These are phyloP conservation scores for Cepaea hortensis DNA, from an alignment of 2,888 invertebrate species.

Conservation along the genomic window DNA sequence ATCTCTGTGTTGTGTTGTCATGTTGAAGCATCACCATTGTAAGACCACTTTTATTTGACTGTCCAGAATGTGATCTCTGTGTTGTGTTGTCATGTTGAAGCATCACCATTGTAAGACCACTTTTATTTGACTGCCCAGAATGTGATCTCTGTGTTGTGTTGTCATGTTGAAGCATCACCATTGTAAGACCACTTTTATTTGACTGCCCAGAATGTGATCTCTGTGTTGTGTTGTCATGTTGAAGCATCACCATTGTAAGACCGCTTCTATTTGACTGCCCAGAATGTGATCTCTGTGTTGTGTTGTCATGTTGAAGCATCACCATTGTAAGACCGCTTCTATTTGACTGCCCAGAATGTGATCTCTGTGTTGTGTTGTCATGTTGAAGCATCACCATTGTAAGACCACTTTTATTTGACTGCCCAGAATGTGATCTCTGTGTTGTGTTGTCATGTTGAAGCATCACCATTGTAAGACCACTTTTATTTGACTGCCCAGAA, in stretches of 20 bases:
- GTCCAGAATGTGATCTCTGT: slow-evolving; percentile 83
- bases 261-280: no score
- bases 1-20: slow-evolving; percentile 72
- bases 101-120: no score
- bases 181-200: not conserved
- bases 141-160: slow-evolving; percentile 72
- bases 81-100: not conserved
- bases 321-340: not conserved
- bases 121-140: no score
- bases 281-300: slow-evolving; percentile 72
- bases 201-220: slow-evolving; percentile 81
- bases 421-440: no score
- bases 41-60: not conserved
- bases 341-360: slow-evolving; percentile 77
- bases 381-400: not conserved
- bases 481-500: slow-evolving; percentile 61
- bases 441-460: slow-evolving; percentile 72
- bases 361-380: slow-evolving; percentile 83
- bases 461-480: not conserved
- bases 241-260: not conserved
- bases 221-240: slow-evolving; percentile 77
- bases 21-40: not conserved
- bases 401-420: no score
- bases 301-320: not conserved
- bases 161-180: not conserved